Base-by-base conservation (phyloP, 2,888 invertebrate species). In the Dicycla oo region DNA sequence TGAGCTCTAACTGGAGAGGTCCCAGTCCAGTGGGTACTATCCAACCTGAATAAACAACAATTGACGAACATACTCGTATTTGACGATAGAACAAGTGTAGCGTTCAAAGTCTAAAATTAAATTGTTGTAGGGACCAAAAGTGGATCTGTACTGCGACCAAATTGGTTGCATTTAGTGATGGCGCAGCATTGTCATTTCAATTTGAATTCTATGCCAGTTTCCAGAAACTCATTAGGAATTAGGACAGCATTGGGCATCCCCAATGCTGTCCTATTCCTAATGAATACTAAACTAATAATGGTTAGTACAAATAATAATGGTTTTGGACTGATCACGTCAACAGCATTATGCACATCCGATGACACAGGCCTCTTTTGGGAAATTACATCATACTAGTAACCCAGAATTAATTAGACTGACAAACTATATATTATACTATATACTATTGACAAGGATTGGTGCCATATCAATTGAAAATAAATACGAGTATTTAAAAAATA, bases 201-300 rank as follows among this genome's bases (percentile, higher is more conserved):
- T 73, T 77, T 38, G 20, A 58, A 77, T 72, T 72, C 61, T 77
- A 66, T 63, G 40, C 69, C 64, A 64, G 40, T 47, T 49, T 65
- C 67, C 49, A 62, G 34, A 51, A 71, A 69, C 68, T 73, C 77
- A 80, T 69, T 64, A 57, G 57, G 65, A 75, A 78, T 74, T 69
- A 72, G 61, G 57, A 58, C 70, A 63, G 61, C 68, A 53, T 69
- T 65, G 26, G 20, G 4, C 56, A 65, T 54, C 30, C 51, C n/a
- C n/a, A n/a, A n/a, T n/a, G n/a, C n/a, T n/a, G n/a, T n/a, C n/a
- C n/a, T n/a, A n/a, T n/a, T n/a, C n/a, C n/a, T n/a, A n/a, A n/a
- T n/a, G n/a, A 45, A 78, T 13, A 30, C 54, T 43, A 58, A 53
- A 49, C n/a, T 66, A n/a, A 20, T 3, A n/a, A 75, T n/a, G n/a